A percentile compares a stretch with the other conserved stretches of the same genome.
Evolutionary conservation across 1,140 invertebrate genomes (phyloP).

Genomic region (Lysiphlebus fabarum): DNA sequence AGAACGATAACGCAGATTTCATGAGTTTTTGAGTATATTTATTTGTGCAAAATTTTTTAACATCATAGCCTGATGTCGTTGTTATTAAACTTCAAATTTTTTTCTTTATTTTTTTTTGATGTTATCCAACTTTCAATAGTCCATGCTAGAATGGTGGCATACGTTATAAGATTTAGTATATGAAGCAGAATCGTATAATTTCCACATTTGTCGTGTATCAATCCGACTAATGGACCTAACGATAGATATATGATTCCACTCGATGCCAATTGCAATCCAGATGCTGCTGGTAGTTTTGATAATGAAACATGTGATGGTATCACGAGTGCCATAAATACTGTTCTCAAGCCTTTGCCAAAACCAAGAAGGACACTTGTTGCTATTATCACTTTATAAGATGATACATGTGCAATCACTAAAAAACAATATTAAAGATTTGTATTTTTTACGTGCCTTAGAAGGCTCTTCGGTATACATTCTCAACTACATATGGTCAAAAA

Average conservation of each 20-base stretch:
- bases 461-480: too few species aligned
- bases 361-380: conserved; percentile 61
- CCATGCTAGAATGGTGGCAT: conserved; percentile 61
- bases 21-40: too few species aligned
- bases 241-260: conserved; percentile 59
- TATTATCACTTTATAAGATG: conserved; percentile 49
- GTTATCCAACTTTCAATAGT: conserved; percentile 45
- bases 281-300: conserved; percentile 61
- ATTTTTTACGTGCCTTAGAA: too few species aligned
- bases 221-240: conserved; percentile 59
- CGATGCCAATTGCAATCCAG: conserved; percentile 61
- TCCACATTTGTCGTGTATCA: conserved; percentile 58
- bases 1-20: too few species aligned
- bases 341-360: conserved; percentile 62
- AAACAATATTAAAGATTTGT: too few species aligned
- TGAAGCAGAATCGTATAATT: conserved; percentile 61
- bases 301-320: conserved; percentile 65
- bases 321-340: conserved; percentile 66
- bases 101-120: conserved; percentile 11
- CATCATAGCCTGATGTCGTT: too few species aligned
- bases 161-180: conserved; percentile 63
- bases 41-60: too few species aligned
- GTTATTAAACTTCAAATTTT: neutral
- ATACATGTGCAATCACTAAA: conserved; percentile 46
- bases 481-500: too few species aligned